Conservation (phyloP, 2,888 invertebrate species). For the Resseliella maxima region DNA sequence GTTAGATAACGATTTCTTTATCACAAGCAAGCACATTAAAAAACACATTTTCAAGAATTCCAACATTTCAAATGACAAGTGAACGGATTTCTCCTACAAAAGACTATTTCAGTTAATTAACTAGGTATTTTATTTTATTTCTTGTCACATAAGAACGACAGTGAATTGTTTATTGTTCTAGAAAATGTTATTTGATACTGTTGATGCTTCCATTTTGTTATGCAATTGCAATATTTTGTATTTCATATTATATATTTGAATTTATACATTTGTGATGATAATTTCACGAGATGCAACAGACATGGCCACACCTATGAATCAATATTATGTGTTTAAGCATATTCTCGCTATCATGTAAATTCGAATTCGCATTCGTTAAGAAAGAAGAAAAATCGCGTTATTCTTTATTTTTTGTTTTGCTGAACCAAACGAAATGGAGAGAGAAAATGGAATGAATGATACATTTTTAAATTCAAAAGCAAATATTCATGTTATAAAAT, state of each 20-base stretch:
- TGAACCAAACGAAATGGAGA: not conserved
- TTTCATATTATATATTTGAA: not conserved
- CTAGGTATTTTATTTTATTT: not conserved
- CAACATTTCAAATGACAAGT: not conserved
- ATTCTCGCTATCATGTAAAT: not conserved
- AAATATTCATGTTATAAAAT: slow-evolving; percentile 37
- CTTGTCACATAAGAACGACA: not conserved
- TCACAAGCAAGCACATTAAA: not conserved
- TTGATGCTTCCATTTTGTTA: not conserved
- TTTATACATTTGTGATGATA: not conserved
- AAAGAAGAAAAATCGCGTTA: too few species aligned
- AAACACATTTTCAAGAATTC: not conserved
- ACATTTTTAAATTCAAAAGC: not conserved
- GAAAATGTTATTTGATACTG: not conserved
- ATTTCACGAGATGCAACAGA: not conserved
- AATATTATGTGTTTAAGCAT: not conserved
- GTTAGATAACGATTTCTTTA: not conserved
- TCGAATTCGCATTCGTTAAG: not conserved
- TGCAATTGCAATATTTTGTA: not conserved
- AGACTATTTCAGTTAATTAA: not conserved
- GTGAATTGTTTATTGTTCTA: not conserved
- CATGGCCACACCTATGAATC: slow-evolving; percentile 22
- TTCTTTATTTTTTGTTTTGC: too few species aligned
- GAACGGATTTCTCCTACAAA: not conserved
- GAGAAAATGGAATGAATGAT: not conserved